Evolutionary conservation across 2,888 invertebrate genomes (phyloP), one percentile per base, ranked within the genome.

Genomic region (Drosophila glabriapex): DNA sequence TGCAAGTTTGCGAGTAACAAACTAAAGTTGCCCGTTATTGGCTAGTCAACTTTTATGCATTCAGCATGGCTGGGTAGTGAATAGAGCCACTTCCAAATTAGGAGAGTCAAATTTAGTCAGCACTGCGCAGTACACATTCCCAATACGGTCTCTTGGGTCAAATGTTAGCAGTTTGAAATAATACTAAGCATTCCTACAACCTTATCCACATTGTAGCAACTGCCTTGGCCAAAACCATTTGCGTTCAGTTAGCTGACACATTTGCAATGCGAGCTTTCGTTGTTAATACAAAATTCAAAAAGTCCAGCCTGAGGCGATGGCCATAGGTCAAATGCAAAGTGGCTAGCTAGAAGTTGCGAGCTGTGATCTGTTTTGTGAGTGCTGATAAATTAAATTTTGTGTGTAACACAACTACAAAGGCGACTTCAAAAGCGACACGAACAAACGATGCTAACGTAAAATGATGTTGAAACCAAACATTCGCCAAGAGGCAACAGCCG

Each of bases 391-490:
- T 79, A 69, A 79, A 82, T 85, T 85, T 78, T 67, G 54, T 39
- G 39, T 68, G 63, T 59, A 66, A 58, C 29, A 46, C 39, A 75
- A 75, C 73, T 78, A 83, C 89, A 85, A 89, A 85, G 84, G 68
- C 67, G 31, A 77, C 87, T 84, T 85, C 89, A 85, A 85, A 89
- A 73, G 63, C 58, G 68, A 68, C 58, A 60, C 43, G 39, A 69
- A 73, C 70, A 76, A 73, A 64, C 82, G 68, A 62, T 52, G 61
- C 79, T 62, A 71, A 76, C 73, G 77, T 68, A 76, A 80, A 80
- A 73, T 74, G 58, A 82, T 82, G 75, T 77, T 87, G 62, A 89
- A 78, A 89, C 70, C 80, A 84, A 82, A 87, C 67, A 89, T 65
- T 82, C 54, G 89, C 87, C 89, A 74, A 67, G 69, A 80, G 90